These are phyloP conservation scores for Frankliniella intonsa DNA, from an alignment of 2,888 invertebrate species.

Conservation along the genomic window DNA sequence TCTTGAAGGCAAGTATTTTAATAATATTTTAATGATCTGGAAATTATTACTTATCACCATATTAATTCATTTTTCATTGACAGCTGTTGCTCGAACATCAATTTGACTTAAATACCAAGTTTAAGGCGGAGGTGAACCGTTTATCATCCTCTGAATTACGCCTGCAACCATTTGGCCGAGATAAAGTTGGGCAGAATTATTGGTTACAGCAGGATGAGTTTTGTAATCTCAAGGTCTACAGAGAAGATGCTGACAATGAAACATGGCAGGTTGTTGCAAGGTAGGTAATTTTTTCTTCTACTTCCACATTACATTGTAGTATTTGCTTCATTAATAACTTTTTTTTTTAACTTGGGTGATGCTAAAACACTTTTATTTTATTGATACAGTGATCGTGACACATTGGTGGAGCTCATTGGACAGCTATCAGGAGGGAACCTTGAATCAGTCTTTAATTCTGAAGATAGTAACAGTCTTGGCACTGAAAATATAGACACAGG, in stretches of 20 bases:
- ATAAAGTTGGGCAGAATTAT: constrained; percentile 85
- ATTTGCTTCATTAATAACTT: neutral
- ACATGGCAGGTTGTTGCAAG: constrained; percentile 89
- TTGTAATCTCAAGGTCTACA: constrained; percentile 85
- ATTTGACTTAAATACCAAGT: constrained; percentile 89
- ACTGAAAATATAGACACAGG: constrained; percentile 45
- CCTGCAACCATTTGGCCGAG: constrained; percentile 83
- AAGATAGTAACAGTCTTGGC: constrained; percentile 60
- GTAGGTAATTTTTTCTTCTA: constrained; percentile 49
- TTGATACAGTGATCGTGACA: constrained; percentile 66
- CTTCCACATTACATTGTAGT: constrained; percentile 8
- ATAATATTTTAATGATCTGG: neutral
- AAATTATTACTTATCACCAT: neutral
- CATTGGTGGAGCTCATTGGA: constrained; percentile 71
- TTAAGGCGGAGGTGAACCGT: constrained; percentile 81
- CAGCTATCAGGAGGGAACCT: constrained; percentile 66
- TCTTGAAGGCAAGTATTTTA: constrained; percentile 69
- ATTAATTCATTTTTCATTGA: constrained; percentile 41
- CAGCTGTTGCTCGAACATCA: constrained; percentile 88
- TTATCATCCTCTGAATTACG: constrained; percentile 74
- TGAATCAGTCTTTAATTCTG: constrained; percentile 55
- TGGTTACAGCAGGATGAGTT: constrained; percentile 90
- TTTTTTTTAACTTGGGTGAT: constrained; percentile 13
- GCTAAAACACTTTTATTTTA: constrained; percentile 31
- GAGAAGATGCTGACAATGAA: constrained; percentile 94